These are phyloP conservation scores for Pteruthius melanotis DNA, from an alignment of 2,113 vertebrate species.

Conservation along the genomic window DNA sequence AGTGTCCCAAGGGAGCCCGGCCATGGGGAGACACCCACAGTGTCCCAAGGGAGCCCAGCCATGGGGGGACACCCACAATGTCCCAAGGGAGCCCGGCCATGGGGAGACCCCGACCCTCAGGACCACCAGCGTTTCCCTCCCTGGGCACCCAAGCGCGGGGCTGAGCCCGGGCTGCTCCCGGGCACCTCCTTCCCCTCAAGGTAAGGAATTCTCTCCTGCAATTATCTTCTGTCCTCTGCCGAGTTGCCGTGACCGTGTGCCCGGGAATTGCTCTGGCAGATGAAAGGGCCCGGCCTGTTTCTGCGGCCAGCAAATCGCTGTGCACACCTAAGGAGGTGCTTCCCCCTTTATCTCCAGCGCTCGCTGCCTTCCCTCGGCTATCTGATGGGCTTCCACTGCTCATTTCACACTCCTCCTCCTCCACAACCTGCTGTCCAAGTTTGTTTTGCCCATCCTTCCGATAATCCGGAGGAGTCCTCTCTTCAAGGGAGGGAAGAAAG, in stretches of 20 bases:
- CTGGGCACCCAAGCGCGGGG: accelerated
- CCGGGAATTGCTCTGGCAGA: background rate
- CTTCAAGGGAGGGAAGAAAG: background rate
- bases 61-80: accelerated
- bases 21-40: too few species aligned
- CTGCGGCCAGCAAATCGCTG: background rate
- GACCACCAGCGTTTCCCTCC: accelerated
- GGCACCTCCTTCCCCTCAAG: background rate
- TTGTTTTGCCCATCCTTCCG: background rate
- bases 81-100: accelerated
- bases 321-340: background rate
- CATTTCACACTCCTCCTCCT: background rate
- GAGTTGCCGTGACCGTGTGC: background rate
- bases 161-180: accelerated
- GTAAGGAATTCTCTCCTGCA: background rate
- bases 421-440: background rate
- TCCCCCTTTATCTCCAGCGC: background rate
- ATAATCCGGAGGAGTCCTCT: background rate
- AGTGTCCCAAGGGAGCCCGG: too few species aligned
- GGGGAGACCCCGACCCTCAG: accelerated
- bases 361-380: background rate
- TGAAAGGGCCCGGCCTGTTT: background rate
- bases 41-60: accelerated
- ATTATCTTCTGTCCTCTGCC: background rate
- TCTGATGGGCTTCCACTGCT: background rate